Evolutionary conservation across 2,113 vertebrate species (phyloP).

Genomic region (Raja brachyura): DNA sequence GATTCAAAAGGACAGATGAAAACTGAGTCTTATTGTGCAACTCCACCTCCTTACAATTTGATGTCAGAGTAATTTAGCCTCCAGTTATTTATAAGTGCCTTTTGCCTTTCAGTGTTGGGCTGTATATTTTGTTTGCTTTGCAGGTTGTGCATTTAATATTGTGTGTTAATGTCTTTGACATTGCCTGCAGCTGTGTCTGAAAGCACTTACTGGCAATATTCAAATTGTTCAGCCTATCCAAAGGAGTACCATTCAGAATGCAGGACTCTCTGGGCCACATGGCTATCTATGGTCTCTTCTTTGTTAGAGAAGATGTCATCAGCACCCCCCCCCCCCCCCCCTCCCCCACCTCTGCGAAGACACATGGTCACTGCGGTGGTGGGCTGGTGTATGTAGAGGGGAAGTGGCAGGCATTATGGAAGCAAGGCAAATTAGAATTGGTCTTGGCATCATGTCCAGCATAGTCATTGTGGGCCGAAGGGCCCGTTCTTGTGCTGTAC

Average conservation of each 20-base stretch:
- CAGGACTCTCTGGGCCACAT: not conserved
- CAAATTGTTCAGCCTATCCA: not conserved
- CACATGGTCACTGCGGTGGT: not conserved
- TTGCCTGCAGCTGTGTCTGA: slow-evolving; percentile 37
- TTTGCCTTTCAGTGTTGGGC: slow-evolving; percentile 21
- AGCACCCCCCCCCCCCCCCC: not conserved
- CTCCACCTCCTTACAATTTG: slow-evolving; percentile 27
- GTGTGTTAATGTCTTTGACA: slow-evolving; percentile 29
- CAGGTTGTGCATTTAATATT: slow-evolving; percentile 9
- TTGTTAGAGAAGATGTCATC: slow-evolving; percentile 1
- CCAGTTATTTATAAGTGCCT: slow-evolving; percentile 33
- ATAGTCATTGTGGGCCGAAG: too few relatives aligned
- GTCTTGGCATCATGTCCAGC: too few relatives aligned
- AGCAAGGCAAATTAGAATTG: too few relatives aligned
- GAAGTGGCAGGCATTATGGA: not conserved
- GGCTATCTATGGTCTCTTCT: not conserved
- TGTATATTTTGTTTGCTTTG: slow-evolving; percentile 18
- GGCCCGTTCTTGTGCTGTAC: too few relatives aligned
- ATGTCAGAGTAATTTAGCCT: slow-evolving; percentile 24
- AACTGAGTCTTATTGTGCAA: slow-evolving; percentile 25
- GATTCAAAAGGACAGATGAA: slow-evolving; percentile 28
- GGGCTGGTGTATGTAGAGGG: not conserved
- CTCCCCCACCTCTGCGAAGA: too few relatives aligned
- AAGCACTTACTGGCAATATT: slow-evolving; percentile 21
- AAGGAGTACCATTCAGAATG: slow-evolving; percentile 7